These are phyloP conservation scores for Bolborhynchus lineola DNA, from an alignment of 2,113 vertebrate species.

Conservation along the genomic window DNA sequence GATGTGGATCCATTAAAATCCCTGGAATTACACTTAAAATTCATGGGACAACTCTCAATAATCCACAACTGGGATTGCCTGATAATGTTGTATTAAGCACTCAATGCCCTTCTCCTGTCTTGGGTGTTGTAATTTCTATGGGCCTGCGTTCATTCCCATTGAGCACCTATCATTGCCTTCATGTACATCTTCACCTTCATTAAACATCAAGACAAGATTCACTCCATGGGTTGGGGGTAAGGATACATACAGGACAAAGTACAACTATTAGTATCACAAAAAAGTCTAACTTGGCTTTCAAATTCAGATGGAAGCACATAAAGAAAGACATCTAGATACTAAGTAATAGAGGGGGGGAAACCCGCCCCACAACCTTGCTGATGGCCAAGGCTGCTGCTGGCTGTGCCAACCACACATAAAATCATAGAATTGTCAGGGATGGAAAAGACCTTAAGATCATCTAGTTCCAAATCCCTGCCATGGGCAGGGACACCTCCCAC, in stretches of 20 bases:
- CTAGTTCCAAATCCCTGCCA: too few species aligned
- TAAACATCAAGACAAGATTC: not conserved
- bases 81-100: not conserved
- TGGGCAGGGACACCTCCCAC: too few species aligned
- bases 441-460: too few species aligned
- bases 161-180: not conserved
- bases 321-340: rapidly evolving
- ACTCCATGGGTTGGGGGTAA: not conserved
- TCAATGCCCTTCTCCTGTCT: not conserved
- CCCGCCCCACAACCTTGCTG: rapidly evolving
- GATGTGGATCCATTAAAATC: not conserved
- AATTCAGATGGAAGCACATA: rapidly evolving
- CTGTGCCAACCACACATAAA: rapidly evolving
- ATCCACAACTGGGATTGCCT: not conserved
- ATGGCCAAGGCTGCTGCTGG: rapidly evolving
- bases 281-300: not conserved
- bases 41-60: not conserved
- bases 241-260: rapidly evolving
- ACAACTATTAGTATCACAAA: rapidly evolving
- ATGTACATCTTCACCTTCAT: not conserved
- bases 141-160: not conserved
- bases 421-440: too few species aligned
- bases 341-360: rapidly evolving
- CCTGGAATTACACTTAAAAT: not conserved
- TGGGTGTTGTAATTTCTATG: not conserved